Evolutionary conservation across 2,888 invertebrate species (phyloP).

Genomic region (Chrysomela aeneicollis): DNA sequence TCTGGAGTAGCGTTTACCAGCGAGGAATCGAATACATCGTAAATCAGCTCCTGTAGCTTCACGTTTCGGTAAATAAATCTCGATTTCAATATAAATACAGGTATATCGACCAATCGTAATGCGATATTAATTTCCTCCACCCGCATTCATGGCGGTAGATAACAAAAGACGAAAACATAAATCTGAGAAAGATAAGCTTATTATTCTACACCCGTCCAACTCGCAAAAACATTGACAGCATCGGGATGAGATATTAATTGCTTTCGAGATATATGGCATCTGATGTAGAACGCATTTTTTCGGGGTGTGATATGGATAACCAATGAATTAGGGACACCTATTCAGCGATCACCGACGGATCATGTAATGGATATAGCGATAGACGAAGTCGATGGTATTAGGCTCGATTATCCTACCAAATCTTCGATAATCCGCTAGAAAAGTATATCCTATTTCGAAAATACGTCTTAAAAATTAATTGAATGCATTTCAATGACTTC

Average conservation of each 20-base stretch:
- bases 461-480: too few species aligned
- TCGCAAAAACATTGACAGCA: constrained; percentile 21
- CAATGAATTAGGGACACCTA: neutral
- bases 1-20: neutral
- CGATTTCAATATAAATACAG: constrained; percentile 27
- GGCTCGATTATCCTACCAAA: too few species aligned
- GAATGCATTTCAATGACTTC: too few species aligned
- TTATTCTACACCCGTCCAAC: constrained; percentile 22
- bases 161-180: constrained; percentile 27
- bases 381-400: too few species aligned
- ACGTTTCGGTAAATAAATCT: constrained; percentile 17
- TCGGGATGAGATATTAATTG: constrained; percentile 19
- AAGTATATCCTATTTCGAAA: too few species aligned
- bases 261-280: neutral
- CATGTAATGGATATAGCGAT: neutral
- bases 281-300: neutral
- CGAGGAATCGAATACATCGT: constrained; percentile 76
- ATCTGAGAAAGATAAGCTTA: constrained; percentile 28
- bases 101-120: constrained; percentile 16
- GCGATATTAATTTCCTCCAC: constrained; percentile 30
- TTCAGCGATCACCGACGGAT: constrained; percentile 1
- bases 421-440: too few species aligned
- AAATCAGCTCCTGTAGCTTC: constrained; percentile 68
- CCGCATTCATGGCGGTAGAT: constrained; percentile 24
- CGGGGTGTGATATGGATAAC: neutral